These are phyloP conservation scores for Chironomus riparius DNA, from an alignment of 2,888 invertebrate genomes.

Conservation along the genomic window DNA sequence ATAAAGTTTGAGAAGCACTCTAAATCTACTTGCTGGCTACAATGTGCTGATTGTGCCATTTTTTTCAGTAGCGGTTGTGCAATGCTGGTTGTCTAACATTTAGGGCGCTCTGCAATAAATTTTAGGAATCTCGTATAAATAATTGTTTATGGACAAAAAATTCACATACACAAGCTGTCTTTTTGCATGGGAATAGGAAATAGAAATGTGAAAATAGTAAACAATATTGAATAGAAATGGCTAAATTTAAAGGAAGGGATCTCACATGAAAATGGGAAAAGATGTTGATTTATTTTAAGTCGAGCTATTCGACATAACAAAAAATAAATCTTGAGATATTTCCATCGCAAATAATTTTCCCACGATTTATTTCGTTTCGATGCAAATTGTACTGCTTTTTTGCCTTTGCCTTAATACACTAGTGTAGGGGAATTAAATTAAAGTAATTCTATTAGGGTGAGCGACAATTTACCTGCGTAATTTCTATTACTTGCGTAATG, in stretches of 20 bases:
- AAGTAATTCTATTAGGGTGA: neutral
- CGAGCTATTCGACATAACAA: neutral
- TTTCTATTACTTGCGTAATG: neutral
- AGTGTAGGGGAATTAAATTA: neutral
- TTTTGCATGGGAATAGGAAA: neutral
- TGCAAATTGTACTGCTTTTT: neutral
- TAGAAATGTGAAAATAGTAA: neutral
- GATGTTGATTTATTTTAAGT: neutral
- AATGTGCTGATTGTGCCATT: neutral
- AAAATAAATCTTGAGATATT: neutral
- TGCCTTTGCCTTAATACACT: too few relatives aligned
- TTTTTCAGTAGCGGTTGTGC: neutral
- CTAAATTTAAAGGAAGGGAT: too few relatives aligned
- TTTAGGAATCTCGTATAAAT: neutral
- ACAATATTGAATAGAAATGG: neutral
- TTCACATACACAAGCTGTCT: neutral
- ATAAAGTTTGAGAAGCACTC: conserved; percentile 4
- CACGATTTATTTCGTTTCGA: neutral
- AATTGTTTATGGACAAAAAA: neutral
- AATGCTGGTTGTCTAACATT: neutral
- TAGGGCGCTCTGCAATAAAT: neutral
- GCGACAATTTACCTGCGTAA: neutral
- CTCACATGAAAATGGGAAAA: neutral
- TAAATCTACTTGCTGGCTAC: neutral
- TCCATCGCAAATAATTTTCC: neutral